These are phyloP conservation scores for Zoanthus sociatus DNA, from an alignment of 92 coral and sea anemone genomes.

Conservation along the genomic window DNA sequence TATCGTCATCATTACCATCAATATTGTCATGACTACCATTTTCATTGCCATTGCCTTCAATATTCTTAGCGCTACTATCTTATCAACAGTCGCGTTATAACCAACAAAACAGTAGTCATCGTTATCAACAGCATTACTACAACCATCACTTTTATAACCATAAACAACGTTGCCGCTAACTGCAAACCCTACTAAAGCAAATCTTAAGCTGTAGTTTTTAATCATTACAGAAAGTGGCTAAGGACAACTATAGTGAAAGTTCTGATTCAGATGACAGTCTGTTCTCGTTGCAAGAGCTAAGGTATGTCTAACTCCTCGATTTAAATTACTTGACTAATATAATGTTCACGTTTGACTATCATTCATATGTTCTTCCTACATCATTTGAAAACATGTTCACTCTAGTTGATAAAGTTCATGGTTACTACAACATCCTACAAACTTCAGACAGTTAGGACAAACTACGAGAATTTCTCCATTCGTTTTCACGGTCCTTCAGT, in stretches of 20 bases:
- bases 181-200: no score
- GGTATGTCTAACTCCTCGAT: constrained; percentile 53
- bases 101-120: not conserved
- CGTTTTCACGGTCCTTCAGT: no score
- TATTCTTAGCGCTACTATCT: no score
- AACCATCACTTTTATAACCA: not conserved
- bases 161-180: not conserved
- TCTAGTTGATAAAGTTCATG: no score
- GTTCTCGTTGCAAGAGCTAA: constrained; percentile 90
- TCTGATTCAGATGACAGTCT: constrained; percentile 91
- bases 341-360: no score
- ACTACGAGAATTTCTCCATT: no score
- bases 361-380: no score
- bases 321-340: no score
- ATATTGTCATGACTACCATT: not conserved
- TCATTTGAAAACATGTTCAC: no score
- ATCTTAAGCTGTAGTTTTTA: not conserved
- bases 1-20: not conserved
- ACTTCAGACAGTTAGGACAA: no score
- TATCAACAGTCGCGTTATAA: not conserved
- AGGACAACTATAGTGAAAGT: constrained; percentile 54
- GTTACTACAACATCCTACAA: no score
- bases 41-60: not conserved
- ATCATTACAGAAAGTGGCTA: constrained; percentile 39
- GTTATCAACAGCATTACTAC: not conserved